Evolutionary conservation across 92 coral and sea anemone genomes (phyloP).

Genomic region (Isaurus tuberculatus): DNA sequence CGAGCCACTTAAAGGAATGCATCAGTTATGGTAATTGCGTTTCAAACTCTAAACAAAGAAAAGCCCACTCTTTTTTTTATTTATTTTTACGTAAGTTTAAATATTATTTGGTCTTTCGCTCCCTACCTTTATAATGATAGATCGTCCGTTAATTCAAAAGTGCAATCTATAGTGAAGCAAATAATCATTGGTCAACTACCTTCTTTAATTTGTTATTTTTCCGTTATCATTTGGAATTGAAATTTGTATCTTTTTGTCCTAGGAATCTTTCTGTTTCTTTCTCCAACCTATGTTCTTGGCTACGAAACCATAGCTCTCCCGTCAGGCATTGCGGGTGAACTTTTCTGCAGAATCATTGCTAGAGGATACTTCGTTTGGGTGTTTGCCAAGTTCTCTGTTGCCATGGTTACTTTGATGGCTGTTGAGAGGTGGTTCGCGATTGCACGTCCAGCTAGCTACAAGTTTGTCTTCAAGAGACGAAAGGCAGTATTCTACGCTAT

Average conservation of each 20-base stretch:
- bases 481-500: constrained; percentile 3
- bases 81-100: too few species aligned
- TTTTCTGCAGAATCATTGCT: constrained; percentile 37
- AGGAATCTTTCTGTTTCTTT: background rate
- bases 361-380: constrained; percentile 49
- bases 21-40: too few species aligned
- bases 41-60: too few species aligned
- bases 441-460: constrained; percentile 34
- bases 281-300: constrained; percentile 43
- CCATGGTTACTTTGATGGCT: constrained; percentile 43
- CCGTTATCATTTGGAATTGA: too few species aligned
- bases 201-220: too few species aligned
- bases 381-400: constrained; percentile 31
- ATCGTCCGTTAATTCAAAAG: too few species aligned
- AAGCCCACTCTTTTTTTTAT: too few species aligned
- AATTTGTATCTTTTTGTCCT: background rate
- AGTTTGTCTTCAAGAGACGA: constrained; percentile 11
- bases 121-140: too few species aligned
- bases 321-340: constrained; percentile 41
- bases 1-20: too few species aligned
- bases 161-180: too few species aligned
- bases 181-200: too few species aligned
- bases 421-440: constrained; percentile 43
- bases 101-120: too few species aligned
- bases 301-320: constrained; percentile 15